These are phyloP conservation scores for honey bee (Apis mellifera) DNA, from an alignment of 1,140 invertebrate species.

Conservation along the genomic window Amel_HAv3.1 CM009942.2:8696001-8696500, in stretches of 20 bases:
- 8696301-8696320: conserved; percentile 71
- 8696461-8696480: conserved; percentile 73
- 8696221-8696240: conserved; percentile 63
- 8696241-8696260: conserved; percentile 68
- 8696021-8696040: conserved; percentile 84
- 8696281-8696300: conserved; percentile 72
- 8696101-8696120: conserved; percentile 91
- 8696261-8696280: conserved; percentile 78
- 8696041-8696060: conserved; percentile 89
- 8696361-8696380: conserved; percentile 2
- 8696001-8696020: conserved; percentile 88
- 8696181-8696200: conserved; percentile 68
- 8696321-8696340: conserved; percentile 74
- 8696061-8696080: conserved; percentile 80
- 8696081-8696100: conserved; percentile 82
- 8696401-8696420: conserved; percentile 47
- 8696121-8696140: conserved; percentile 94
- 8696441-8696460: conserved; percentile 74
- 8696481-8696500: conserved; percentile 76
- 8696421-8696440: conserved; percentile 75
- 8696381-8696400: not conserved
- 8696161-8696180: conserved; percentile 76
- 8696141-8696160: conserved; percentile 91
- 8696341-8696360: conserved; percentile 70
- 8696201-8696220: conserved; percentile 73